Percentiles rank a stretch among this genome's conserved stretches.
Conservation (phyloP, 2,797 vertebrate genomes). For the Moxostoma hubbsi region DNA sequence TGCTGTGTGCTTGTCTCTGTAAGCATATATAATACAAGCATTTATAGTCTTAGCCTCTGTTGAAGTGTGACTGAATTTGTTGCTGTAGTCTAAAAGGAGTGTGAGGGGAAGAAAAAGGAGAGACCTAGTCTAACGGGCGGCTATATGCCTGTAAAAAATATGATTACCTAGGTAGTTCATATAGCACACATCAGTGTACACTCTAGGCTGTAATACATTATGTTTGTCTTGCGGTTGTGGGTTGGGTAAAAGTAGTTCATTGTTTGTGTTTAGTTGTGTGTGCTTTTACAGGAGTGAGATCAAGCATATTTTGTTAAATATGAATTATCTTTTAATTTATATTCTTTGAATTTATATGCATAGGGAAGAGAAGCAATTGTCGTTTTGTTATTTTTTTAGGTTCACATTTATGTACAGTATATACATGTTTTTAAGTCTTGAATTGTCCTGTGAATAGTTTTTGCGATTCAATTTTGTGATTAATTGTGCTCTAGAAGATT, state of each 20-base stretch:
- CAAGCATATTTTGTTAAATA: no score
- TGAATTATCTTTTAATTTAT: no score
- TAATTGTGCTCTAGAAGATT: no score
- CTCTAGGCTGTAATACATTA: constrained; percentile 19
- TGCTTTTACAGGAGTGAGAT: not conserved
- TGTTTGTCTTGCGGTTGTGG: constrained; percentile 21
- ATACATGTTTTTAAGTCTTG: no score
- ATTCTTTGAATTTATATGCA: no score
- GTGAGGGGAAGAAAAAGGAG: constrained; percentile 29
- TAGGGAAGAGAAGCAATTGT: no score
- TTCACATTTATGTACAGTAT: no score
- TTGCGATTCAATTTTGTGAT: no score
- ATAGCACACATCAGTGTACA: constrained; percentile 26
- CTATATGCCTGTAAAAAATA: constrained; percentile 23
- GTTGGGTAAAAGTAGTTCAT: constrained; percentile 16
- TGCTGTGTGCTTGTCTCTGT: not conserved
- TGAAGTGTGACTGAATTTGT: constrained; percentile 17
- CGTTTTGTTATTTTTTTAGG: no score
- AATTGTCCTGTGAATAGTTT: no score
- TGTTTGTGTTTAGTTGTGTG: constrained; percentile 11
- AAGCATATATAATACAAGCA: constrained; percentile 10
- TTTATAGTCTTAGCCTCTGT: constrained; percentile 12
- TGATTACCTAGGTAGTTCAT: constrained; percentile 22
- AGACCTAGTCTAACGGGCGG: not conserved
- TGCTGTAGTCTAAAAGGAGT: constrained; percentile 2